Evolutionary conservation across 2,888 invertebrate genomes (phyloP), one percentile per base, ranked within the genome.

Genomic region (Callyntrura sp.): DNA sequence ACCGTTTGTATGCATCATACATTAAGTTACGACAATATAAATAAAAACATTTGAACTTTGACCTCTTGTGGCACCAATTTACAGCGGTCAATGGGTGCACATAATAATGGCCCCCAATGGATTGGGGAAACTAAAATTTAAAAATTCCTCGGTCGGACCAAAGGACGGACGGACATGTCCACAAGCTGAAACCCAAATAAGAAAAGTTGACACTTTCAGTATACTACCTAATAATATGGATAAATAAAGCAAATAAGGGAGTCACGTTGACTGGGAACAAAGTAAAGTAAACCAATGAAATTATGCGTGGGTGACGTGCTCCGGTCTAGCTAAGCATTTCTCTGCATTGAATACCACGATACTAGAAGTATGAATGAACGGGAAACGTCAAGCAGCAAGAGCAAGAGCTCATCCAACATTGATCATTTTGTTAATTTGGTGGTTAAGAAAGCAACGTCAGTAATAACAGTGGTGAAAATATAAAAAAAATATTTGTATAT

Each of bases 241-340:
- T 20, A 20, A n/a, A n/a, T 45, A 20, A 17, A 45, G 70, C n/a
- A n/a, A n/a, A n/a, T n/a, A n/a, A n/a, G 70, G 70, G 62, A 82
- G 60, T 82, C 60, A 43, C 82, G 62, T 82, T 82, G 82, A 60
- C 43, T 81, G 12, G n/a, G 48, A 76, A 20, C 81, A 60, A 23
- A n/a, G 20, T 45, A 70, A 70, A 70, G 70, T 20, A 70, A 43
- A 70, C 70, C 45, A 62, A 60, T 60, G 20, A 45, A 17, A 23
- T 65, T 82, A 45, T 82, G 82, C 62, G 82, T 60, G 82, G 62
- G 82, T 45, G 82, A 70, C 12, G 43, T 17, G 20, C 70, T 43
- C 70, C 25, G 28, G 28, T 35, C n/a, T 68, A 9, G 35, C 28
- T 35, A 4, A n/a, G 35, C 65, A 35, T 35, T 68, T 68, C 17